Conservation (phyloP, 2,797 vertebrate genomes). For the Spheniscus humboldti region DNA sequence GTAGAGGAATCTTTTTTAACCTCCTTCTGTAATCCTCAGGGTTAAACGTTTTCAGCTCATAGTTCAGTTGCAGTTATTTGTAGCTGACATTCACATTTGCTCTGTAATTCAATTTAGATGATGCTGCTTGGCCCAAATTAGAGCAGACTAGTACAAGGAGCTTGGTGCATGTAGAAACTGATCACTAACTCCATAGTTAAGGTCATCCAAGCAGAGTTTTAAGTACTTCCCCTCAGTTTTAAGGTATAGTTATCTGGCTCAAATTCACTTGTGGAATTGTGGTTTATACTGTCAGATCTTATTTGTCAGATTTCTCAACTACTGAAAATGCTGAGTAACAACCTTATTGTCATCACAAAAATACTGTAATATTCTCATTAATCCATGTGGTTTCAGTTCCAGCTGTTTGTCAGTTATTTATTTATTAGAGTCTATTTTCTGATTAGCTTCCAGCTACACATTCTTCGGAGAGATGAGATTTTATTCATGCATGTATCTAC, state of each 20-base stretch:
- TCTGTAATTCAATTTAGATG: constrained; percentile 50
- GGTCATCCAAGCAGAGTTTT: neutral
- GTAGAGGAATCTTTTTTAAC: neutral
- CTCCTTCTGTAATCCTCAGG: neutral
- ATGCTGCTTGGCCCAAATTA: constrained; percentile 42
- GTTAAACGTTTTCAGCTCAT: constrained; percentile 13
- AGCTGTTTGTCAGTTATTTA: constrained; percentile 47
- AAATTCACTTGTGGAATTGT: neutral
- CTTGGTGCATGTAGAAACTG: neutral
- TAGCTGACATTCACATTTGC: constrained; percentile 30
- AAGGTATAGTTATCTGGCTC: neutral
- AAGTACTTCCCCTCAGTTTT: neutral
- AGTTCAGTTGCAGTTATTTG: constrained; percentile 33
- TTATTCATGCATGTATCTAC: constrained; percentile 69
- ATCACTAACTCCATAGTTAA: neutral
- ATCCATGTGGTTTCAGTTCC: constrained; percentile 17
- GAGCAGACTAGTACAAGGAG: constrained; percentile 31
- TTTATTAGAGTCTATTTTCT: constrained; percentile 32
- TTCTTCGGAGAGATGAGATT: constrained; percentile 55
- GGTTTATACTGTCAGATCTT: neutral
- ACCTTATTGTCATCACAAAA: neutral
- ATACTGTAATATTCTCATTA: constrained; percentile 27
- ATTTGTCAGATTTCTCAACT: neutral
- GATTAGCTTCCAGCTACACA: constrained; percentile 35
- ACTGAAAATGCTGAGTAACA: constrained; percentile 7